Percentiles rank a stretch among this genome's conserved stretches.
These are phyloP conservation scores for Phymatocera aterrima DNA, from an alignment of 2,888 invertebrate genomes.

Conservation along the genomic window DNA sequence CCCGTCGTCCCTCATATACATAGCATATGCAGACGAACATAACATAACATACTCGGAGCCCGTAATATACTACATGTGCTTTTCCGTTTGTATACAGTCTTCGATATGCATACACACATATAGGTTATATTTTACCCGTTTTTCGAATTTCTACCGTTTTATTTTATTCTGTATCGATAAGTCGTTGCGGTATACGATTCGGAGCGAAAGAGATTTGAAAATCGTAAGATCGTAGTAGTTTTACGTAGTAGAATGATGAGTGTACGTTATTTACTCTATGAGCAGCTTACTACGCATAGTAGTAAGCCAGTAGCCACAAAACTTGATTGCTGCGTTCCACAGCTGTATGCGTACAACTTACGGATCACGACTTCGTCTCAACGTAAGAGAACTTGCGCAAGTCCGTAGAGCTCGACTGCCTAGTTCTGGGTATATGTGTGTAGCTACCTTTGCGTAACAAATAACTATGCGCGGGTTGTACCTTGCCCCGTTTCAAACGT, in stretches of 20 bases:
- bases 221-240: neutral
- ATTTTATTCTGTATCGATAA: too few species aligned
- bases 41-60: too few species aligned
- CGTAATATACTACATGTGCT: too few species aligned
- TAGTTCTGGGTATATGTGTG: neutral
- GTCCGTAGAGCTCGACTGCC: neutral
- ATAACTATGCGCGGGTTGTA: conserved; percentile 42
- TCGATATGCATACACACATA: too few species aligned
- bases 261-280: conserved; percentile 1
- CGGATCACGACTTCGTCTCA: conserved; percentile 20
- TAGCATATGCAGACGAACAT: neutral
- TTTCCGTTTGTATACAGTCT: too few species aligned
- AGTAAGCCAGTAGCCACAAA: neutral
- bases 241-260: neutral
- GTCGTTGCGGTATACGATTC: neutral
- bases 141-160: too few species aligned
- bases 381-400: conserved; percentile 36
- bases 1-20: neutral
- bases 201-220: neutral
- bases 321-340: neutral
- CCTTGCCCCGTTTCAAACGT: conserved; percentile 40
- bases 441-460: conserved; percentile 39
- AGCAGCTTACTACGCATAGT: neutral
- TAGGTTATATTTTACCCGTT: too few species aligned
- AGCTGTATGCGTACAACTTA: neutral